These are phyloP conservation scores for Macrostomum cliftonense DNA, from an alignment of 2,888 invertebrate genomes.

Conservation along the genomic window DNA sequence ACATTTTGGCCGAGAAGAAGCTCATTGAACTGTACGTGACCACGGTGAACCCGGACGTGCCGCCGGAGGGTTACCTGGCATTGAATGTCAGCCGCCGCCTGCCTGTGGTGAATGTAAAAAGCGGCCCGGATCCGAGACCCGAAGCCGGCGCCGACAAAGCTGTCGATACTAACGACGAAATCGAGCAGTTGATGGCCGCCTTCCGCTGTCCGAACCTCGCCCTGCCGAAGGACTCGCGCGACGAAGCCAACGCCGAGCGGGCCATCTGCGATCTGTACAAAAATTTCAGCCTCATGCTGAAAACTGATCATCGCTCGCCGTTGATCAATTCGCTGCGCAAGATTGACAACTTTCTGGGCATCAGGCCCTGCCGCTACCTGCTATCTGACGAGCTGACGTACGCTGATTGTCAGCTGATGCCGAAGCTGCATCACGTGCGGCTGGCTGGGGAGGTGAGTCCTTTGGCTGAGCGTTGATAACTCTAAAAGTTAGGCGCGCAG, in stretches of 20 bases:
- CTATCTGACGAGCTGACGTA: conserved; percentile 94
- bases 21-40: conserved; percentile 19
- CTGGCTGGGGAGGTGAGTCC: conserved; percentile 55
- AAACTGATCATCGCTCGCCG: conserved; percentile 34
- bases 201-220: conserved; percentile 25
- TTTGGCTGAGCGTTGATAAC: no score
- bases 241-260: no score
- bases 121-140: conserved; percentile 21
- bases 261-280: no score
- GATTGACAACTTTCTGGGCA: conserved; percentile 30
- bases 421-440: conserved; percentile 87
- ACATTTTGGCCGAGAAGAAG: conserved; percentile 20
- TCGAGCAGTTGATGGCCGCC: conserved; percentile 28
- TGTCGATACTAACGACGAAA: conserved; percentile 29
- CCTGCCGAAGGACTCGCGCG: no score
- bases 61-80: conserved; percentile 11
- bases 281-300: no score
- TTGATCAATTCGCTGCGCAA: conserved; percentile 38
- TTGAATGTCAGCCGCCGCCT: conserved; percentile 13
- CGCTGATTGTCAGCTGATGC: conserved; percentile 97
- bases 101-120: conserved; percentile 4
- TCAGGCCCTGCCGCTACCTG: conserved; percentile 65
- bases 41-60: conserved; percentile 18
- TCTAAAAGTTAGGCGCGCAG: no score
- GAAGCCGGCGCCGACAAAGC: conserved; percentile 22